Evolutionary conservation across 1,140 invertebrate species (phyloP).

Genomic region (Neuroterus valhalla): DNA sequence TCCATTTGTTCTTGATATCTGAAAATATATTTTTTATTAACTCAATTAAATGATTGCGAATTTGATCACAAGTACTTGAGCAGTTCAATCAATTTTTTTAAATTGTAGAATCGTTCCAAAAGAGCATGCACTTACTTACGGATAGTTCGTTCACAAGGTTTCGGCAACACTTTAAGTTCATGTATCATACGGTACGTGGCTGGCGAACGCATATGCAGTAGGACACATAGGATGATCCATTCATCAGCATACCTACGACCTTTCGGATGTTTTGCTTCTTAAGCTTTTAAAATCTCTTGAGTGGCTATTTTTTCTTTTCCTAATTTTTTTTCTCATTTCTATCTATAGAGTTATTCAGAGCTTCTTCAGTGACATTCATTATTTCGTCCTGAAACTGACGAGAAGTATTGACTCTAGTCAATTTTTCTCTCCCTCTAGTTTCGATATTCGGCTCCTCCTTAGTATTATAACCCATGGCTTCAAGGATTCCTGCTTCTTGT

Average conservation of each 20-base stretch:
- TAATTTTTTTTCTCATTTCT: neutral
- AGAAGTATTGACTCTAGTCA: no score
- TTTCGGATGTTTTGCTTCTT: slow-evolving; percentile 33
- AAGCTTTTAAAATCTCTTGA: slow-evolving; percentile 34
- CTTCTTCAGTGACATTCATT: neutral
- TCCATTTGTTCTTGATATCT: slow-evolving; percentile 37
- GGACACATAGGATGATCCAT: no score
- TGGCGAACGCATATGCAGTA: no score
- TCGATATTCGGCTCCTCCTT: no score
- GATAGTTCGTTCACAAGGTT: slow-evolving; percentile 41
- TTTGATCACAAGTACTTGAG: no score
- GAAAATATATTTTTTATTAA: neutral
- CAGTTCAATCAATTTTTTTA: slow-evolving; percentile 13
- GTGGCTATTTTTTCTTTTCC: slow-evolving; percentile 35
- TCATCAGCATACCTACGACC: slow-evolving; percentile 42
- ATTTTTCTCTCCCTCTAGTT: no score
- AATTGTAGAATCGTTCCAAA: slow-evolving; percentile 25
- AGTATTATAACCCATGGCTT: no score
- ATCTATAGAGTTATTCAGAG: neutral
- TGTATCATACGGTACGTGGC: no score
- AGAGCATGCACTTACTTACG: slow-evolving; percentile 42
- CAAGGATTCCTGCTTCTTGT: no score
- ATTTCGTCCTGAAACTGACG: neutral
- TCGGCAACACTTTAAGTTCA: no score
- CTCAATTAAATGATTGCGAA: neutral